Evolutionary conservation across 2,113 vertebrate species (phyloP).

Genomic region (Ceyx melanurus): DNA sequence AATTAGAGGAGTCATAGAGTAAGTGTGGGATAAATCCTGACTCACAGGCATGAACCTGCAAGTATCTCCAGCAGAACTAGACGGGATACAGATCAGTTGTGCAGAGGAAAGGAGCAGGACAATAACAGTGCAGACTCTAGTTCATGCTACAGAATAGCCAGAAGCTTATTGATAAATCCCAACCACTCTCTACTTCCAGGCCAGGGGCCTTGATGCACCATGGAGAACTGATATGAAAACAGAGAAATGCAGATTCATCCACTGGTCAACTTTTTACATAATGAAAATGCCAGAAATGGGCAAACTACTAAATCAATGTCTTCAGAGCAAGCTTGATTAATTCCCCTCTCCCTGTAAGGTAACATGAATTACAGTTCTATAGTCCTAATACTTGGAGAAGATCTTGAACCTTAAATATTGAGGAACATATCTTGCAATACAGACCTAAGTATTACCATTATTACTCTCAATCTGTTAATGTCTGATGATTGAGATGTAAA

Average conservation of each 20-base stretch:
- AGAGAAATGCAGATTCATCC: background rate
- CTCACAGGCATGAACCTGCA: background rate
- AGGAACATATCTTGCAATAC: background rate
- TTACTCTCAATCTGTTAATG: background rate
- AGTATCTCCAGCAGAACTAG: background rate
- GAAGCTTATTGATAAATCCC: background rate
- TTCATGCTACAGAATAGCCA: background rate
- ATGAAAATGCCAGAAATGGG: background rate
- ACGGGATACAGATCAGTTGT: background rate
- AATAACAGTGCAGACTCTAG: background rate
- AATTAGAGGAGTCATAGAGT: background rate
- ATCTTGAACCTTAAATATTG: background rate
- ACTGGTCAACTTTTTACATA: background rate
- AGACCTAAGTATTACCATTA: background rate
- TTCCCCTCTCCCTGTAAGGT: background rate
- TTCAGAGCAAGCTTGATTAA: background rate
- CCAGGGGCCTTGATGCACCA: background rate
- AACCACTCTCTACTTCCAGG: background rate
- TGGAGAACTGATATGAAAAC: rapidly evolving
- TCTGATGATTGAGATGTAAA: background rate
- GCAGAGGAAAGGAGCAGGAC: background rate
- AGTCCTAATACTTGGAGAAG: background rate
- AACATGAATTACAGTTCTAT: background rate
- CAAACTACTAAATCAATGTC: background rate
- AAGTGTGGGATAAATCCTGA: background rate